Evolutionary conservation across 1,140 invertebrate species (phyloP).

Genomic region (Belonocnema kinseyi): DNA sequence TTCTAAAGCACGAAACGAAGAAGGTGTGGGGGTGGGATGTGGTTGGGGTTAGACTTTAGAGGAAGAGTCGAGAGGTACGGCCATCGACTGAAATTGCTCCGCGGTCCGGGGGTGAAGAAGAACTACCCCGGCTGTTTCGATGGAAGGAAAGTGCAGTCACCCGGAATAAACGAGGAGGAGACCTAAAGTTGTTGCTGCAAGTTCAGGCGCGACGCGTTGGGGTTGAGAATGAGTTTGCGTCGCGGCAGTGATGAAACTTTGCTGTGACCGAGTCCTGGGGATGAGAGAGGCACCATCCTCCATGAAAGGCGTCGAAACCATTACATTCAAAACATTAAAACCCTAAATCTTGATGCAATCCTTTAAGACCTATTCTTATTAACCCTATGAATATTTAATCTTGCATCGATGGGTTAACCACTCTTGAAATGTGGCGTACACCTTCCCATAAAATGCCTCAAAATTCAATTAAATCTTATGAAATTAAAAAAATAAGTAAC

Average conservation of each 20-base stretch:
- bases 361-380: not conserved
- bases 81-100: conserved; percentile 64
- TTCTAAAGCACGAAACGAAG: conserved; percentile 44
- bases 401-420: not conserved
- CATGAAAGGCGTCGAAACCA: not conserved
- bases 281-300: not conserved
- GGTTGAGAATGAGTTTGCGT: conserved; percentile 74
- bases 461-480: too few relatives aligned
- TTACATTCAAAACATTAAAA: not conserved
- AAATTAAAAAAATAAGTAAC: too few relatives aligned
- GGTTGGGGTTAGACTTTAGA: conserved; percentile 35
- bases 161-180: conserved; percentile 76
- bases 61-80: conserved; percentile 48
- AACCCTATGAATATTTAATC: not conserved
- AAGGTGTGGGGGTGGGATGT: conserved; percentile 47
- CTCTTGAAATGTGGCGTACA: too few relatives aligned
- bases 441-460: too few relatives aligned
- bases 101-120: conserved; percentile 54
- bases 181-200: conserved; percentile 74
- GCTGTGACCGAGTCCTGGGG: conserved; percentile 69
- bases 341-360: not conserved
- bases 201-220: conserved; percentile 60
- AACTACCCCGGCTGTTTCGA: conserved; percentile 61
- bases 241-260: conserved; percentile 74
- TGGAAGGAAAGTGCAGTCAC: conserved; percentile 75